Base-by-base conservation (phyloP, 2,888 invertebrate genomes). In the Cheilosia grossa region DNA sequence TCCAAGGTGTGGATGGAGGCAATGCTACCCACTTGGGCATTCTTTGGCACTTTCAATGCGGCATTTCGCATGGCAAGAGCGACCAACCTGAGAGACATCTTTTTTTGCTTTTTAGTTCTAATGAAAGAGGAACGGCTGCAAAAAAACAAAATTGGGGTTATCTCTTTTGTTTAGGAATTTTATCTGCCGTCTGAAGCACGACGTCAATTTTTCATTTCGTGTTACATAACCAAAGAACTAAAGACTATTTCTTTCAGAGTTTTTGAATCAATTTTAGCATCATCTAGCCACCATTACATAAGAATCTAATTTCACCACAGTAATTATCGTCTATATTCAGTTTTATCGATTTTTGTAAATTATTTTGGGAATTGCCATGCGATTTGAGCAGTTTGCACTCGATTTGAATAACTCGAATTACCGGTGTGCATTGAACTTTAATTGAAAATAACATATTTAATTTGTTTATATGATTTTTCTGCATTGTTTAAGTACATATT, bases 1-100 rank as follows among this genome's bases (percentile, higher is more conserved):
- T 91, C 91, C 87, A 92, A 82, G 0, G 91, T 91, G 87, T 92
- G 91, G 56, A 91, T 58, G 2, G 89, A 89, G 59, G 91, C 91
- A 44, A 91, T 87, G 74, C 91, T 91, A 58, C 91, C 91, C 40
- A 89, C 54, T 51, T 89, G 89, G 30, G 85, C 87, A 56, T 87
- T 88, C 73, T 88, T 89, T 17, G 89, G 88, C 87, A 90, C 74
- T 47, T 78, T 87, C 82, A 88, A 88, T 56, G 88, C 88, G 15
- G 87, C 89, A 53, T 89, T 89, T 72, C 89, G 89, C 87, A 91
- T 58, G 44, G 90, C 89, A 86, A 88, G 87, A 77, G 89, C 89
- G 72, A 91, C 82, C 83, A 91, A 86, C 88, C 90, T 88, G 59
- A 91, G 88, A 83, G 91, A 90, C 91, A 91, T 91, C 54, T 47